A percentile compares a stretch with the other conserved stretches of the same genome.
phyloP scores from a whole-genome alignment of 2,113 vertebrate species.

The Vombatus ursinus region DNA sequence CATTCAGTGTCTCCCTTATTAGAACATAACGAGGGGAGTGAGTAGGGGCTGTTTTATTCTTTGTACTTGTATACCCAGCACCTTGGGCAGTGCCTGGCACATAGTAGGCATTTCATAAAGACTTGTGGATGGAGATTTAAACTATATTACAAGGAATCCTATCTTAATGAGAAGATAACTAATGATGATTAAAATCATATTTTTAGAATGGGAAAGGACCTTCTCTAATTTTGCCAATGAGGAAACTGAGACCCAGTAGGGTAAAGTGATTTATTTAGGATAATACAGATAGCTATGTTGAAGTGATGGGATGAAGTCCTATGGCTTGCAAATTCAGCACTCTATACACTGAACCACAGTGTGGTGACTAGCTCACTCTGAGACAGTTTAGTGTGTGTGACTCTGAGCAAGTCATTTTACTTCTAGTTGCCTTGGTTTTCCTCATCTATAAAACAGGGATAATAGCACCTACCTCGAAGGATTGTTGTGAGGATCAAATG shows the following conservation, averaged over 20 bases:
- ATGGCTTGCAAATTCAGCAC: neutral
- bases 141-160: neutral
- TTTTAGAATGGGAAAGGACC: neutral
- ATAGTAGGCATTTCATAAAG: neutral
- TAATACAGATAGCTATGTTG: neutral
- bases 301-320: neutral
- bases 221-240: neutral
- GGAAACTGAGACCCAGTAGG: too few species aligned
- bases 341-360: neutral
- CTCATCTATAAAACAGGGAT: too few species aligned
- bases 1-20: neutral
- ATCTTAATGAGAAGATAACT: neutral
- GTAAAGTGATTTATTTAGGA: neutral
- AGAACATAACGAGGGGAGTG: neutral
- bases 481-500: too few species aligned
- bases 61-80: neutral
- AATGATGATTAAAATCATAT: neutral
- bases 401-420: too few species aligned
- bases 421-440: too few species aligned
- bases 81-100: neutral
- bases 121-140: neutral
- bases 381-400: too few species aligned
- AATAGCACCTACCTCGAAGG: too few species aligned
- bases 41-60: neutral
- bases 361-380: neutral